Conservation (phyloP, 2,113 vertebrate genomes). For the Elephas maximus region DNA sequence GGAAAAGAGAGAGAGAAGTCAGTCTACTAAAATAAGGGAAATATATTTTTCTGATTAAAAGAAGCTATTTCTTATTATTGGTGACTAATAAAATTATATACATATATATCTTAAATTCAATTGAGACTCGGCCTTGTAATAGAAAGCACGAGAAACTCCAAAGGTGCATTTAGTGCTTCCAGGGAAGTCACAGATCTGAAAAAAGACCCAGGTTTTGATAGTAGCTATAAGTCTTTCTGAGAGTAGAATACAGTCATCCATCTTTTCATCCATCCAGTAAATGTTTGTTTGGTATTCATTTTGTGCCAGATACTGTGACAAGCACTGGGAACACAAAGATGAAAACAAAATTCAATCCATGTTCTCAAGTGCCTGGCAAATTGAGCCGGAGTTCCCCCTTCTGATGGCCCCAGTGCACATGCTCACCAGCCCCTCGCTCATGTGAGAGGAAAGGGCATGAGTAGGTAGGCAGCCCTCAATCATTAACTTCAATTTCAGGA, state of each 20-base stretch:
- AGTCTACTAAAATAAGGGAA: not conserved
- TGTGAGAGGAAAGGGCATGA: not conserved
- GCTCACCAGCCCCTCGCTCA: not conserved
- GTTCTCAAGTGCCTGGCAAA: not conserved
- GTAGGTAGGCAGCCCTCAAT: too few relatives aligned
- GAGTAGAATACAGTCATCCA: not conserved
- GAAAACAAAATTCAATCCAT: not conserved
- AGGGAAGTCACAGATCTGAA: not conserved
- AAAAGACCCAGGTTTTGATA: not conserved
- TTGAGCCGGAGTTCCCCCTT: not conserved
- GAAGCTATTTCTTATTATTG: not conserved
- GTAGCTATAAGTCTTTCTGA: not conserved
- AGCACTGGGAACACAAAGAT: not conserved
- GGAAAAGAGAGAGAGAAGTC: not conserved
- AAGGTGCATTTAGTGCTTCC: not conserved
- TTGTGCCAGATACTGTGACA: not conserved
- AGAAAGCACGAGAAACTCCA: not conserved
- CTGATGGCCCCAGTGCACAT: too few relatives aligned
- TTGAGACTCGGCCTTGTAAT: not conserved
- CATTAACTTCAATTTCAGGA: not conserved
- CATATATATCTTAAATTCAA: not conserved
- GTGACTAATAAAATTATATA: not conserved
- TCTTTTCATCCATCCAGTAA: not conserved
- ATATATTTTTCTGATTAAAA: not conserved
- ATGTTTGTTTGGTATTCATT: not conserved